Percentiles rank a stretch among this genome's conserved stretches.
These are phyloP conservation scores for Caenorhabditis latens DNA, from an alignment of 1,140 invertebrate species.

Conservation along the genomic window DNA sequence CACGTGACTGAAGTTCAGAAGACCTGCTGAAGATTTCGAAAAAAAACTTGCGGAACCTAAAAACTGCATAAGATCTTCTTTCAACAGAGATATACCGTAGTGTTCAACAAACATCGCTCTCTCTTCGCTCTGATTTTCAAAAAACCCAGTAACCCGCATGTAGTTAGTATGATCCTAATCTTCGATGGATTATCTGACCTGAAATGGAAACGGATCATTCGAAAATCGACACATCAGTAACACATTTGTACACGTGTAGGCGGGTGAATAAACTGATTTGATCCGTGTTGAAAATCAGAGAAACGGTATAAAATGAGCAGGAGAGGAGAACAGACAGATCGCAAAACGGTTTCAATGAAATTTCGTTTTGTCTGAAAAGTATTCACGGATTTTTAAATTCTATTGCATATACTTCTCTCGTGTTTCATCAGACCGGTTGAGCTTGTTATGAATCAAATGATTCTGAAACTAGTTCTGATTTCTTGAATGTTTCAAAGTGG, in stretches of 20 bases:
- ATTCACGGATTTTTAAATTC: background rate
- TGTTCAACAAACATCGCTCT: too few relatives aligned
- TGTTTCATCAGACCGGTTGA: too few relatives aligned
- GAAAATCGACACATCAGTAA: conserved; percentile 22
- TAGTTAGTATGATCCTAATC: conserved; percentile 13
- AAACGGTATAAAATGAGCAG: conserved; percentile 2
- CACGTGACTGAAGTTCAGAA: too few relatives aligned
- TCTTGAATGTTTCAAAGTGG: too few relatives aligned
- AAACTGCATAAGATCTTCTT: too few relatives aligned
- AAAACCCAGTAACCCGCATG: background rate
- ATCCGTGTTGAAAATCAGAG: background rate
- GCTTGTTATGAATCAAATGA: too few relatives aligned
- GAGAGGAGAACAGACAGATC: background rate
- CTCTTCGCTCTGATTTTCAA: background rate
- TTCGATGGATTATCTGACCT: background rate
- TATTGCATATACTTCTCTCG: too few relatives aligned
- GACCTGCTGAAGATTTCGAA: too few relatives aligned
- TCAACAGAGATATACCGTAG: too few relatives aligned
- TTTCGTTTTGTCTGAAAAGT: background rate
- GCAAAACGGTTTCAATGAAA: background rate
- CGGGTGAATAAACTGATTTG: background rate
- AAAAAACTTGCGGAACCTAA: too few relatives aligned
- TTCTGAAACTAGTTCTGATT: too few relatives aligned
- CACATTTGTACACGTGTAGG: conserved; percentile 21
- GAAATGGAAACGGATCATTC: background rate